A percentile compares a stretch with the other conserved stretches of the same genome.
phyloP scores from a whole-genome alignment of 37 sponge, comb jelly and placozoan species.

The Amphimedon queenslandica region DNA sequence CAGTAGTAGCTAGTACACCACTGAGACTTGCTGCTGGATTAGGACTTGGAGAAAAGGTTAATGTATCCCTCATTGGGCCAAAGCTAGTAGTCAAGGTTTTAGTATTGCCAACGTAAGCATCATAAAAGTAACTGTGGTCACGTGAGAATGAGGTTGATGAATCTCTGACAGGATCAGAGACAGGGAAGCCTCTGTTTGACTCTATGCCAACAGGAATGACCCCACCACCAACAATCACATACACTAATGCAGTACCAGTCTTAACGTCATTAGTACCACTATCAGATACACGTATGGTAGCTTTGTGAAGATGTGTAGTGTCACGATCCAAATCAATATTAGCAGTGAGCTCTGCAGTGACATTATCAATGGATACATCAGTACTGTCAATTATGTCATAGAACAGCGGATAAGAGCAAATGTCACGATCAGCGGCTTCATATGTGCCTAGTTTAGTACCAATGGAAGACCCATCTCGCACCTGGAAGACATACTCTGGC shows the following conservation, averaged over 20 bases:
- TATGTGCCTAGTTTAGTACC: constrained; percentile 19
- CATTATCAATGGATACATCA: constrained; percentile 13
- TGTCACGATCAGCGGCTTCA: constrained; percentile 44
- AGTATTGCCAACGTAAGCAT: not conserved
- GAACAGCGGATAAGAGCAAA: constrained; percentile 50
- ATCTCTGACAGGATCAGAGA: not conserved
- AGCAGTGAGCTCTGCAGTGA: constrained; percentile 14
- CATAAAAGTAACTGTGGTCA: constrained; percentile 24
- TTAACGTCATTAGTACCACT: constrained; percentile 15
- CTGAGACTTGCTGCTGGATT: constrained; percentile 21
- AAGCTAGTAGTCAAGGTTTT: constrained; percentile 21
- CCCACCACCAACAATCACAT: constrained; percentile 66
- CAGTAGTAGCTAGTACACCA: constrained; percentile 32
- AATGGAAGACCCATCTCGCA: constrained; percentile 13
- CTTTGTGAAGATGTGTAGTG: constrained; percentile 10
- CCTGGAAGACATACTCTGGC: not conserved
- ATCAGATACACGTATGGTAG: constrained; percentile 42
- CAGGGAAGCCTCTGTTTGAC: constrained; percentile 37
- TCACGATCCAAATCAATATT: not conserved
- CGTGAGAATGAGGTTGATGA: constrained; percentile 24
- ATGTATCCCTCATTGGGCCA: not conserved
- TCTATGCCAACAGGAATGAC: constrained; percentile 47
- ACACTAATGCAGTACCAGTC: constrained; percentile 36
- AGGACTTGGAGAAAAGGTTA: not conserved
- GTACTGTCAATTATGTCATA: constrained; percentile 17